Conservation (phyloP, 2,797 vertebrate species). For the Distichodus sexfasciatus region DNA sequence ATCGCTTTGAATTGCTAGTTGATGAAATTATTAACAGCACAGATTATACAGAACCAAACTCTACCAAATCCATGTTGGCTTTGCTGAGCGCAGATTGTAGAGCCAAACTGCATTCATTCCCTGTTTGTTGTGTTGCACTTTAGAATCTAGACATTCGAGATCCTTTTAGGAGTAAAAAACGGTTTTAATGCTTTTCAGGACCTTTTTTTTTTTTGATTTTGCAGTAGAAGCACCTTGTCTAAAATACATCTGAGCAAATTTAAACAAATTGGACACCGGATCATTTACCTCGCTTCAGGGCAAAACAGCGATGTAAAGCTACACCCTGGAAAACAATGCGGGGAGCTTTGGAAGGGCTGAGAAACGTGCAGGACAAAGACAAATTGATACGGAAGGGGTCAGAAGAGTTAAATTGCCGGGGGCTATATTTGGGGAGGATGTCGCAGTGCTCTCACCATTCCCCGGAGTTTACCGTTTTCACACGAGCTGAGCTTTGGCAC, state of each 20-base stretch:
- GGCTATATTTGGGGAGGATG: constrained; percentile 19
- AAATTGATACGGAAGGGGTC: neutral
- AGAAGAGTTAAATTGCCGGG: constrained; percentile 5
- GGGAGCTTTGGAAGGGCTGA: neutral
- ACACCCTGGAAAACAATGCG: neutral
- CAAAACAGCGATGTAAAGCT: neutral
- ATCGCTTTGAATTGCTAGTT: no score
- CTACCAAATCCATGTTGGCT: no score
- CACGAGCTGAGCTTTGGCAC: constrained; percentile 41
- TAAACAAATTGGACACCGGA: neutral
- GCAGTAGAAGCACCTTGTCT: no score
- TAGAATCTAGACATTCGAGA: no score
- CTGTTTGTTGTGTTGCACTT: no score
- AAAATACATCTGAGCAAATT: neutral
- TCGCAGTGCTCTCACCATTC: constrained; percentile 20
- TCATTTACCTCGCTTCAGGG: neutral
- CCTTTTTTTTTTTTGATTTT: no score
- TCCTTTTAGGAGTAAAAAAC: no score
- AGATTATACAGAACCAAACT: no score
- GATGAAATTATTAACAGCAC: no score
- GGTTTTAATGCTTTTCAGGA: no score
- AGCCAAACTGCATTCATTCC: constrained; percentile 15
- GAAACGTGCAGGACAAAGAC: neutral
- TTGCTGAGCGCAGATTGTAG: constrained; percentile 17
- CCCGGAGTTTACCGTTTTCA: constrained; percentile 38